A percentile compares a stretch with the other conserved stretches of the same genome.
Conservation (phyloP, 2,797 vertebrate genomes). For the Podarcis lilfordi region DNA sequence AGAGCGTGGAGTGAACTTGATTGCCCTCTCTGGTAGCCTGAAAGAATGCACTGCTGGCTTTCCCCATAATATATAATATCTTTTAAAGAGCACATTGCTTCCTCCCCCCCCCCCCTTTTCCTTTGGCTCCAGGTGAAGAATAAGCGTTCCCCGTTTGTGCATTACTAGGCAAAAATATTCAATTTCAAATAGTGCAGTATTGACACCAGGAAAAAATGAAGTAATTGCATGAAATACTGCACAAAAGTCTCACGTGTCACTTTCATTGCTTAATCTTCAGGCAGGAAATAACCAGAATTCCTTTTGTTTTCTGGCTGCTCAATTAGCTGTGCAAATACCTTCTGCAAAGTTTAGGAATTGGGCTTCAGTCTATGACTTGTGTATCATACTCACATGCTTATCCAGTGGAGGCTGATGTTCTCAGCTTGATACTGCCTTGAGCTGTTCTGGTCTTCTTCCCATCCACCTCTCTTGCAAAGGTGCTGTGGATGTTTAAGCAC, state of each 20-base stretch:
- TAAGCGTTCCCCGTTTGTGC: constrained; percentile 10
- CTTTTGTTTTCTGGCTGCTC: constrained; percentile 66
- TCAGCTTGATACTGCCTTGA: too few relatives aligned
- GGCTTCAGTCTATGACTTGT: constrained; percentile 12
- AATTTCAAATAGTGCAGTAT: constrained; percentile 62
- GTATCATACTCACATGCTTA: background rate
- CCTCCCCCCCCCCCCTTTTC: background rate
- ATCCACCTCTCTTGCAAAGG: too few relatives aligned
- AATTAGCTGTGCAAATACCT: constrained; percentile 53
- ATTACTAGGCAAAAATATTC: constrained; percentile 53
- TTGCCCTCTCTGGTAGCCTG: background rate
- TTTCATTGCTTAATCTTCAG: constrained; percentile 66
- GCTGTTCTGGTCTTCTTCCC: too few relatives aligned
- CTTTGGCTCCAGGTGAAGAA: constrained; percentile 38
- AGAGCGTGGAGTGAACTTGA: rapidly evolving
- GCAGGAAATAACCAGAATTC: constrained; percentile 59
- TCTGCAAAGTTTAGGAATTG: constrained; percentile 44
- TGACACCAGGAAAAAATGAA: constrained; percentile 65
- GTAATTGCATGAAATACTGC: constrained; percentile 62
- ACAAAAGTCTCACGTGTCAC: constrained; percentile 55
- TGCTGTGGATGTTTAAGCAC: too few relatives aligned
- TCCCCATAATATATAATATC: too few relatives aligned
- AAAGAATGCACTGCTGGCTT: background rate
- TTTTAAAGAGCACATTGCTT: too few relatives aligned
- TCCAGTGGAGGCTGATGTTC: background rate